phyloP scores from a whole-genome alignment of 2,113 vertebrate species.

The Lagopus leucura region DNA sequence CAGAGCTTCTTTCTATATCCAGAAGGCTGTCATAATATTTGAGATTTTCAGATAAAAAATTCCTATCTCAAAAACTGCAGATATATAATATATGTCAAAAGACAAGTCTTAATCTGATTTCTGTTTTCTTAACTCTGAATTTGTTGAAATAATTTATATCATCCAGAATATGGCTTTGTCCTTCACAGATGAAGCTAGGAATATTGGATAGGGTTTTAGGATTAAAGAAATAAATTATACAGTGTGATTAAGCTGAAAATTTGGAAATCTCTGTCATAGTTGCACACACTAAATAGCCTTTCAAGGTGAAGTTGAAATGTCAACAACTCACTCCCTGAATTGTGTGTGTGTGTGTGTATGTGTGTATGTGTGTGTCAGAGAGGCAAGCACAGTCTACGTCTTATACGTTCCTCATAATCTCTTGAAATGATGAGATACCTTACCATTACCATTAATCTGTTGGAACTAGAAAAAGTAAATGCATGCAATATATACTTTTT shows the following conservation, averaged over 20 bases:
- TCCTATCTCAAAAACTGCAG: background rate
- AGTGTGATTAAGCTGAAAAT: background rate
- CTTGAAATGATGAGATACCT: background rate
- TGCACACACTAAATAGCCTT: background rate
- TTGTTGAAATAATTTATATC: background rate
- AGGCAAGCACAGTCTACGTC: background rate
- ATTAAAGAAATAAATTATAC: background rate
- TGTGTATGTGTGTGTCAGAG: background rate
- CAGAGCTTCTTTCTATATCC: background rate
- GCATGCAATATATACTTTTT: background rate
- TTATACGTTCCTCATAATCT: background rate
- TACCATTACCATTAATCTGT: background rate
- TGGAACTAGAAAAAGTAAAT: background rate
- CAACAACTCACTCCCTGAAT: background rate
- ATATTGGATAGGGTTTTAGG: background rate
- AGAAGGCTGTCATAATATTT: constrained; percentile 42
- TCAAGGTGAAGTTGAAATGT: background rate
- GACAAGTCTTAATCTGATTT: background rate
- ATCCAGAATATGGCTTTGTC: background rate
- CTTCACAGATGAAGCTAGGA: background rate
- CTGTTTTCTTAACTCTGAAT: background rate
- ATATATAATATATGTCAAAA: background rate
- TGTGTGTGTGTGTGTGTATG: too few relatives aligned
- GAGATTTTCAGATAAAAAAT: background rate
- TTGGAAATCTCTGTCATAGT: background rate